Evolutionary conservation across 2,797 vertebrate species (phyloP).

Genomic region (Peromyscus aztecus): DNA sequence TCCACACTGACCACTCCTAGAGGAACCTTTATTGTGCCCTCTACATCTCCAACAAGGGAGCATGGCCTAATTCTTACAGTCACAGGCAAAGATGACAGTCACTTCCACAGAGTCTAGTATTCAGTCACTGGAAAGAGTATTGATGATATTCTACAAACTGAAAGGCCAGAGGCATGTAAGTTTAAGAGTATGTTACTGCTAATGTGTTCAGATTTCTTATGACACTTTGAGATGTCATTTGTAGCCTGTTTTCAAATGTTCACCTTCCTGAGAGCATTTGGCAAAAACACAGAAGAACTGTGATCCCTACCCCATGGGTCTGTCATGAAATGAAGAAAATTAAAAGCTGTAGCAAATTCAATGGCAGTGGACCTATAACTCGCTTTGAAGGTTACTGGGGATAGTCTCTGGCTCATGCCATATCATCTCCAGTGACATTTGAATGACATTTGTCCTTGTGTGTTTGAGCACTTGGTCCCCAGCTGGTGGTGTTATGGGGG

Average conservation of each 20-base stretch:
- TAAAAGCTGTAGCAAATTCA: not conserved
- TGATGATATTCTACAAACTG: not conserved
- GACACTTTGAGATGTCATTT: not conserved
- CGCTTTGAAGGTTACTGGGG: not conserved
- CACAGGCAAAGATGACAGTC: not conserved
- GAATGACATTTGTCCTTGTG: not conserved
- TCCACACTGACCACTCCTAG: accelerated
- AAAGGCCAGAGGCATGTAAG: not conserved
- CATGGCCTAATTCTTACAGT: not conserved
- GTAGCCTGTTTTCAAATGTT: not conserved
- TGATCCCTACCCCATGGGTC: not conserved
- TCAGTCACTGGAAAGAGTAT: not conserved
- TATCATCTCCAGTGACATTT: not conserved
- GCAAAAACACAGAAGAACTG: not conserved
- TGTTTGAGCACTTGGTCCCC: not conserved
- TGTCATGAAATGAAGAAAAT: not conserved
- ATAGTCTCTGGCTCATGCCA: not conserved
- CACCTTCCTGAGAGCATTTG: not conserved
- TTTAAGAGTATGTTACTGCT: not conserved
- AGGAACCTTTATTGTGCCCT: not conserved
- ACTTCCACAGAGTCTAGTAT: not conserved
- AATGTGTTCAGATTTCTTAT: not conserved
- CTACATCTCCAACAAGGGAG: not conserved
- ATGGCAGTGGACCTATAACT: not conserved
- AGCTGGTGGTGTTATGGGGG: not conserved